Evolutionary conservation across 2,113 vertebrate species (phyloP).

Genomic region (Amphiprion percula): DNA sequence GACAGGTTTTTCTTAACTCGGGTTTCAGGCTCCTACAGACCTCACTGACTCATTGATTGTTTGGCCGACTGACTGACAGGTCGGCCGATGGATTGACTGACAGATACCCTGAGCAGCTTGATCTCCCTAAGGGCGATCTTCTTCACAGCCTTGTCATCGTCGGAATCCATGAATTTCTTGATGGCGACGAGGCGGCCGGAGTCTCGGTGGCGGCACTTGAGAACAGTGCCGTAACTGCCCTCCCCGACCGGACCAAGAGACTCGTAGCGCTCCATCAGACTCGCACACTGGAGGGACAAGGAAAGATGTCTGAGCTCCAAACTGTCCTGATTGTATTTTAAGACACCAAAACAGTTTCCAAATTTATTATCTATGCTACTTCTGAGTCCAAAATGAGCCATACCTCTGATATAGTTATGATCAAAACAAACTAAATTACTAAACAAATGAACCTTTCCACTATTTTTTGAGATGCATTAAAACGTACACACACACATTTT

Average conservation of each 20-base stretch:
- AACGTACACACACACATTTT: no score
- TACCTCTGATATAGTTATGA: no score
- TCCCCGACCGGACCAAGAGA: conserved; percentile 89
- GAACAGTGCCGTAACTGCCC: conserved; percentile 91
- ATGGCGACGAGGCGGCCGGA: conserved; percentile 89
- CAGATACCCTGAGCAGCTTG: conserved; percentile 71
- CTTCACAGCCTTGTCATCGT: conserved; percentile 89
- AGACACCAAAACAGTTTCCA: no score
- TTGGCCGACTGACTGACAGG: background rate
- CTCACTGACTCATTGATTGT: background rate
- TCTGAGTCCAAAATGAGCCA: no score
- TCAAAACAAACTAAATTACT: no score
- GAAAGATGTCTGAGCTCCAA: background rate
- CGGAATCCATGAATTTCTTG: conserved; percentile 92
- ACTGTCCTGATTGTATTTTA: background rate
- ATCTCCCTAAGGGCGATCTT: conserved; percentile 85
- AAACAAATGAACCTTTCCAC: no score
- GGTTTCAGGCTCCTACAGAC: conserved; percentile 18
- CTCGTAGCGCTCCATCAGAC: conserved; percentile 87
- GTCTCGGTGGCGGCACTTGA: conserved; percentile 89
- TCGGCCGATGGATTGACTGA: background rate
- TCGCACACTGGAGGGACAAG: background rate
- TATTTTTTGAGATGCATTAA: no score
- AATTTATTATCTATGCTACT: no score
- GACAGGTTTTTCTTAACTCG: conserved; percentile 18